Base-by-base conservation (phyloP, 37 sponge, comb jelly and placozoan genomes). In the Theonella swinhoei region DNA sequence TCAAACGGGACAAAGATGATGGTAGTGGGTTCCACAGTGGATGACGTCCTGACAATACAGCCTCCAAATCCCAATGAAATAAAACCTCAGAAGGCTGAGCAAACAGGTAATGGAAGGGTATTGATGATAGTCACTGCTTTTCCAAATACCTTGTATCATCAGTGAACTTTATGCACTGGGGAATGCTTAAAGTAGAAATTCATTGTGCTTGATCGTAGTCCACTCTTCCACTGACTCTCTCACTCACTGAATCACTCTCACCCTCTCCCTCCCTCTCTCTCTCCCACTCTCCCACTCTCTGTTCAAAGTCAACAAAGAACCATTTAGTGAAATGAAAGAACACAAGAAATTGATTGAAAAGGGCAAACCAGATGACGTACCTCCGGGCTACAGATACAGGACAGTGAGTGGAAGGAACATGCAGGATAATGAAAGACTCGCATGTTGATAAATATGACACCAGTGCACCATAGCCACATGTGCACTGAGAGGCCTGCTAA, bases 1-100 rank as follows among this genome's bases (percentile, higher is more conserved):
- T 63, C 75, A 1, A 62, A 82, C 22, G 90, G 92, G 0, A 72
- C 85, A 41, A 97, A 95, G 74, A 94, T 97, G 93, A 97, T 97
- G 93, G 83, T 92, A n/a, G 89, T 97, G 0, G 98, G 98, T 0
- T 92, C 95, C 19, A 95, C 98, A 22, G 64, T 94, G 60, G 78
- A 41, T 36, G 98, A 97, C 60, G 84, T 97, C 22, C 75, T 97
- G 34, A 76, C 91, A 42, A 91, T 94, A 0, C 76, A 75, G 40
- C 77, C 87, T 3, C 91, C 91, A 22, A 19, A 80, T 5, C 73
- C 73, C 32, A 28, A 29, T 25, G 76, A 67, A 24, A 23, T 75
- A 30, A 84, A 75, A 71, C 28, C 31, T 76, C 37, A 33, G 0
- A 26, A 33, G n/a, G 30, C 67, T 24, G 64, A 74, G 39, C 24